Percentiles rank a stretch among this genome's conserved stretches.
phyloP scores from a whole-genome alignment of 2,797 vertebrate species.

The Hephaestus fuliginosus region DNA sequence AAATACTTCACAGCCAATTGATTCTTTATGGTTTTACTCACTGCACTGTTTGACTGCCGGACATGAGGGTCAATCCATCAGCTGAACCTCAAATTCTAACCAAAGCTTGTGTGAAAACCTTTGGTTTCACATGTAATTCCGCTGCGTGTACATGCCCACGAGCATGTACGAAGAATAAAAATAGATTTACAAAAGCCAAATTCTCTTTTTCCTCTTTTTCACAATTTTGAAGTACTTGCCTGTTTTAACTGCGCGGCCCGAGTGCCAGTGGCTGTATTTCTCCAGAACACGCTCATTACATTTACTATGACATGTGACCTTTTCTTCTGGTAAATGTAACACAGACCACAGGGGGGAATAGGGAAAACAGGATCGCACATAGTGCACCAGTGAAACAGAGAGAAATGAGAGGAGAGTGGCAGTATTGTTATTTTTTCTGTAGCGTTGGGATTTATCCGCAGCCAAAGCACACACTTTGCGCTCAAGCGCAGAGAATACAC shows the following conservation, averaged over 20 bases:
- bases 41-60: conserved; percentile 10
- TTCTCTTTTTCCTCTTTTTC: conserved; percentile 29
- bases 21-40: conserved; percentile 47
- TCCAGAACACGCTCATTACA: conserved; percentile 69
- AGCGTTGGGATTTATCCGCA: conserved; percentile 59
- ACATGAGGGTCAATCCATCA: conserved; percentile 29
- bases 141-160: neutral
- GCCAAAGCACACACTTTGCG: conserved; percentile 51
- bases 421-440: conserved; percentile 63
- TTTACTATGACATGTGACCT: conserved; percentile 75
- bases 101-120: neutral
- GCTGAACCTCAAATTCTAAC: conserved; percentile 20
- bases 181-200: conserved; percentile 13
- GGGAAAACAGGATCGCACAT: conserved; percentile 54
- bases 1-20: conserved; percentile 62
- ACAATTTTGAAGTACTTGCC: conserved; percentile 21
- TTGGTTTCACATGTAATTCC: neutral
- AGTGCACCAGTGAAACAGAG: conserved; percentile 44
- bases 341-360: conserved; percentile 53
- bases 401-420: conserved; percentile 47
- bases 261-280: conserved; percentile 59
- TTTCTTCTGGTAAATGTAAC: conserved; percentile 76
- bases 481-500: conserved; percentile 50
- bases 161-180: neutral
- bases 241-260: conserved; percentile 40